phyloP scores from a whole-genome alignment of 2,113 vertebrate species.

The Oxyura jamaicensis region DNA sequence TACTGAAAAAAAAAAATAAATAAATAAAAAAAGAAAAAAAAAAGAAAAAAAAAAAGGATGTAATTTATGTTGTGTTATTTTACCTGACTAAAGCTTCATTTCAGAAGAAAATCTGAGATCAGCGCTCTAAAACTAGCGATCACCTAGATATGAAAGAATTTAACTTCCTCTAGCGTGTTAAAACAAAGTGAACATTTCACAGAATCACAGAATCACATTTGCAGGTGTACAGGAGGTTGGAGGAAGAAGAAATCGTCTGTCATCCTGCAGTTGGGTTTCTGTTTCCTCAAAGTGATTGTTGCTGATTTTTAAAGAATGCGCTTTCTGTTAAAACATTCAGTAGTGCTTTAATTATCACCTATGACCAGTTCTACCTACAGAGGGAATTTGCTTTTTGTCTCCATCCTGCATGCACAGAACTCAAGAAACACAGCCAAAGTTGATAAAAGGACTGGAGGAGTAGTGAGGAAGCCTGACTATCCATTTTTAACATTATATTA shows the following conservation, averaged over 20 bases:
- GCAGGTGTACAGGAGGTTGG: background rate
- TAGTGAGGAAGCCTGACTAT: conserved; percentile 6
- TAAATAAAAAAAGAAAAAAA: background rate
- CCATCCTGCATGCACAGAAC: background rate
- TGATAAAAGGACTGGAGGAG: conserved; percentile 2
- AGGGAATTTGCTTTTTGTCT: background rate
- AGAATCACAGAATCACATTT: background rate
- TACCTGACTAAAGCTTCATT: background rate
- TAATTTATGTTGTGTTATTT: background rate
- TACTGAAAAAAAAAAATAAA: background rate
- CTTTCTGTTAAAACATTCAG: background rate
- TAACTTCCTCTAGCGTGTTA: background rate
- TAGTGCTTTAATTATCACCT: background rate
- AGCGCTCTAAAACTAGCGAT: background rate
- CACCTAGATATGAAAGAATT: background rate
- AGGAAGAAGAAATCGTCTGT: background rate
- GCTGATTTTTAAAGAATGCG: background rate
- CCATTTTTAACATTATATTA: conserved; percentile 51
- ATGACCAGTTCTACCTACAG: background rate
- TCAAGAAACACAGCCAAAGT: background rate
- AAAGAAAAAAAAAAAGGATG: background rate
- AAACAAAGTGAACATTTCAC: background rate
- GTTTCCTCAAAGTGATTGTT: background rate
- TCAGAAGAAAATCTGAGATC: background rate
- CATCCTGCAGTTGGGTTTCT: background rate